These are phyloP conservation scores for Neogobius melanostomus DNA, from an alignment of 2,113 vertebrate species.

Conservation along the genomic window DNA sequence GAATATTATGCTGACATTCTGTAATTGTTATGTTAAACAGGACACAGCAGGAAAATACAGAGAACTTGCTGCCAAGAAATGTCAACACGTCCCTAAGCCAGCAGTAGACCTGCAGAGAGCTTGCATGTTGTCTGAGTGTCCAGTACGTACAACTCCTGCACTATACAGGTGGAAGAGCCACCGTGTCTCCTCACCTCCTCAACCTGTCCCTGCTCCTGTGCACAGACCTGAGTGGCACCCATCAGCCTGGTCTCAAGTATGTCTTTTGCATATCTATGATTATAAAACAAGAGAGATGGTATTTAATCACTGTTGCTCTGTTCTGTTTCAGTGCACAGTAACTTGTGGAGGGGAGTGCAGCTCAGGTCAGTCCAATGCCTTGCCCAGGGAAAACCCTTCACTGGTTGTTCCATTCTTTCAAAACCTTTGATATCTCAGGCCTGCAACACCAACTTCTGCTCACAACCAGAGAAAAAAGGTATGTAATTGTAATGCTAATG, in stretches of 20 bases:
- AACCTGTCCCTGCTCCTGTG: constrained; percentile 42
- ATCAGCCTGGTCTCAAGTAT: constrained; percentile 86
- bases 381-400: constrained; percentile 62
- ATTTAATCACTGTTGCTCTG: neutral
- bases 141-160: constrained; percentile 48
- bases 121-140: constrained; percentile 74
- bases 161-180: constrained; percentile 35
- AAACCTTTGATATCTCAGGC: constrained; percentile 79
- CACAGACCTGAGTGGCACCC: constrained; percentile 75
- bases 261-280: neutral
- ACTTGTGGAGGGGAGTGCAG: constrained; percentile 85
- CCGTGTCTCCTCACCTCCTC: constrained; percentile 34
- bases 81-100: constrained; percentile 78
- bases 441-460: constrained; percentile 87
- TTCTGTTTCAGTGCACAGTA: constrained; percentile 79
- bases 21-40: constrained; percentile 13
- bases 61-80: constrained; percentile 81
- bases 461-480: constrained; percentile 80
- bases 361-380: constrained; percentile 81
- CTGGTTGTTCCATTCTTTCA: constrained; percentile 69
- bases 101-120: constrained; percentile 73
- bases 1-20: neutral
- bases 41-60: constrained; percentile 81
- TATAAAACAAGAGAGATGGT: neutral
- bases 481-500: neutral